Evolutionary conservation across 1,140 invertebrate genomes (phyloP).

Genomic region (Venturia canescens): DNA sequence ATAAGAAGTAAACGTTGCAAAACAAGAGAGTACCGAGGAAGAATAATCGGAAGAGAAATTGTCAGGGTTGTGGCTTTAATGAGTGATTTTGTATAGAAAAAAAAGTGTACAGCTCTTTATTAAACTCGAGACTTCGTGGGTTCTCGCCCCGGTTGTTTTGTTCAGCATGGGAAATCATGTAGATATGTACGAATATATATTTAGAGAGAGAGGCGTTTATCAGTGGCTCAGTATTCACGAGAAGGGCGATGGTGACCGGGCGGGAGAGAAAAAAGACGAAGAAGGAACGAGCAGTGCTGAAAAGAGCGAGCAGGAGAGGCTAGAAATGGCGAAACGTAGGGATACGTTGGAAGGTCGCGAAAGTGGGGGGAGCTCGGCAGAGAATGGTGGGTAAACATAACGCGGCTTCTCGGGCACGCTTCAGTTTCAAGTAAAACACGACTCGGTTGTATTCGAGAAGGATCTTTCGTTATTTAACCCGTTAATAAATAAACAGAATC

Average conservation of each 20-base stretch:
- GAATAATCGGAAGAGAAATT: background rate
- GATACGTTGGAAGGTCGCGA: constrained; percentile 37
- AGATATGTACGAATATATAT: no score
- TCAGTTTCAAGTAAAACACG: constrained; percentile 60
- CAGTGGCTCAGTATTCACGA: no score
- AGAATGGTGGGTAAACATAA: constrained; percentile 61
- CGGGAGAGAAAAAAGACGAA: no score
- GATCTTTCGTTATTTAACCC: background rate
- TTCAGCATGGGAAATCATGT: no score
- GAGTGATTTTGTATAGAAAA: no score
- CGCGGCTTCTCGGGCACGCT: constrained; percentile 50
- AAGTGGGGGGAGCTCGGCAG: constrained; percentile 35
- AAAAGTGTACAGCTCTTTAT: no score
- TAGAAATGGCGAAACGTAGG: constrained; percentile 19
- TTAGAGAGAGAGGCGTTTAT: no score
- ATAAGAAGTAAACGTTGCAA: background rate
- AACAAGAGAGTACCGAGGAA: background rate
- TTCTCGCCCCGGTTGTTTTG: no score
- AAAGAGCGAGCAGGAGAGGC: constrained; percentile 1
- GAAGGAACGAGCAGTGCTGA: background rate
- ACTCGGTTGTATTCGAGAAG: constrained; percentile 38
- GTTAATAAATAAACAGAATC: background rate
- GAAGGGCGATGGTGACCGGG: no score
- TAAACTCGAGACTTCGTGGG: no score
- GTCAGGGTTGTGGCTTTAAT: background rate